These are phyloP conservation scores for Toxonevra muliebris DNA, from an alignment of 2,888 invertebrate species.

Conservation along the genomic window DNA sequence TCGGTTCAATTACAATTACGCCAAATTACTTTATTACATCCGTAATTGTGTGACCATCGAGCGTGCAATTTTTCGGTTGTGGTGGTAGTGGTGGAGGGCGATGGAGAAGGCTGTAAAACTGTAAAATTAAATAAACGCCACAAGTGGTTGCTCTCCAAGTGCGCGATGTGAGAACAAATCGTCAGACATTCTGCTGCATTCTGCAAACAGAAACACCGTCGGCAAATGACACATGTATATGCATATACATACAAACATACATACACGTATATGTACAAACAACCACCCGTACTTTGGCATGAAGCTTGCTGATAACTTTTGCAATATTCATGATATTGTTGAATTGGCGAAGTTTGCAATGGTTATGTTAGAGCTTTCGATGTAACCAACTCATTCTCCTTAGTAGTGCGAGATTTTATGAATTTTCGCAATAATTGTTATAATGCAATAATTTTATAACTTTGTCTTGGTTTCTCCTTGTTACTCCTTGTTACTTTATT, in stretches of 20 bases:
- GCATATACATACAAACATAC: too few relatives aligned
- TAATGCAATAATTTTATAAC: conserved; percentile 21
- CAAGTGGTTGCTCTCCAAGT: conserved; percentile 45
- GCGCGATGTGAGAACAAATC: not conserved
- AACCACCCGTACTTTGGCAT: too few relatives aligned
- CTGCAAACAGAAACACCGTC: not conserved
- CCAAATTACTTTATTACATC: conserved; percentile 65
- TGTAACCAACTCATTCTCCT: too few relatives aligned
- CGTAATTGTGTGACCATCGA: conserved; percentile 64
- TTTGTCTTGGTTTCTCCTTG: conserved; percentile 1
- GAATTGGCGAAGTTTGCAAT: not conserved
- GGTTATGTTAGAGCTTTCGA: not conserved
- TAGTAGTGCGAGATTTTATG: conserved; percentile 11
- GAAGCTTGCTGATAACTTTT: too few relatives aligned
- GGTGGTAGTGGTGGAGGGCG: too few relatives aligned
- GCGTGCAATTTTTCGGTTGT: conserved; percentile 56
- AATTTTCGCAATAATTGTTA: conserved; percentile 24
- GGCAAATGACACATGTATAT: not conserved
- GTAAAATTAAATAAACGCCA: conserved; percentile 42
- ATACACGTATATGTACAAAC: too few relatives aligned
- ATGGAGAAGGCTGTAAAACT: too few relatives aligned
- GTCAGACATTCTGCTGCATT: not conserved
- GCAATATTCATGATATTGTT: not conserved
- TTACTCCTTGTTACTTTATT: too few relatives aligned
- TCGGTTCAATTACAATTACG: conserved; percentile 64